Evolutionary conservation across 2,888 invertebrate genomes (phyloP).

Genomic region (Homarus gammarus): DNA sequence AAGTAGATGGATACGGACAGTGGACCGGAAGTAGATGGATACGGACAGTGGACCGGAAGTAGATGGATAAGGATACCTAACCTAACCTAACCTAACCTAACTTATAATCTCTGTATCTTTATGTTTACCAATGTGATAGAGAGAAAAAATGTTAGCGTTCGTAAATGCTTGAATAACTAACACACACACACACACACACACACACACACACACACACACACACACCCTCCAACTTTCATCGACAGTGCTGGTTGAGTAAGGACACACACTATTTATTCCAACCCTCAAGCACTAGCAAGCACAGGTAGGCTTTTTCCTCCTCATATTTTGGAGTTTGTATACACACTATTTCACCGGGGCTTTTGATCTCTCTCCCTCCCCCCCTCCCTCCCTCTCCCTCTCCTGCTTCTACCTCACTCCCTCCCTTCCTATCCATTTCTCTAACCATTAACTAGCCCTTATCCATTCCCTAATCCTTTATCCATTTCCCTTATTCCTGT

Average conservation of each 20-base stretch:
- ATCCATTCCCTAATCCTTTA: too few relatives aligned
- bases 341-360: too few relatives aligned
- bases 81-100: too few relatives aligned
- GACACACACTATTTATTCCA: not conserved
- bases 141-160: too few relatives aligned
- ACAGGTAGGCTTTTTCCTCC: not conserved
- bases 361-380: not conserved
- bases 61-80: not conserved
- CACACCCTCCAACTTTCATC: not conserved
- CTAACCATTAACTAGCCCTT: too few relatives aligned
- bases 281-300: not conserved
- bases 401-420: not conserved
- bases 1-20: not conserved
- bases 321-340: too few relatives aligned
- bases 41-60: not conserved
- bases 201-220: slow-evolving; percentile 18
- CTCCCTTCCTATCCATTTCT: slow-evolving; percentile 4
- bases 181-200: slow-evolving; percentile 25
- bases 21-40: not conserved
- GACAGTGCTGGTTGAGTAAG: not conserved
- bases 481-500: too few relatives aligned
- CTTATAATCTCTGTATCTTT: too few relatives aligned
- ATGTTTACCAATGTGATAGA: too few relatives aligned
- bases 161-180: not conserved
- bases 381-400: not conserved